Evolutionary conservation across 92 coral and sea anemone species (phyloP), one percentile per base, ranked within the genome.

Genomic region (Paramuricea clavata): DNA sequence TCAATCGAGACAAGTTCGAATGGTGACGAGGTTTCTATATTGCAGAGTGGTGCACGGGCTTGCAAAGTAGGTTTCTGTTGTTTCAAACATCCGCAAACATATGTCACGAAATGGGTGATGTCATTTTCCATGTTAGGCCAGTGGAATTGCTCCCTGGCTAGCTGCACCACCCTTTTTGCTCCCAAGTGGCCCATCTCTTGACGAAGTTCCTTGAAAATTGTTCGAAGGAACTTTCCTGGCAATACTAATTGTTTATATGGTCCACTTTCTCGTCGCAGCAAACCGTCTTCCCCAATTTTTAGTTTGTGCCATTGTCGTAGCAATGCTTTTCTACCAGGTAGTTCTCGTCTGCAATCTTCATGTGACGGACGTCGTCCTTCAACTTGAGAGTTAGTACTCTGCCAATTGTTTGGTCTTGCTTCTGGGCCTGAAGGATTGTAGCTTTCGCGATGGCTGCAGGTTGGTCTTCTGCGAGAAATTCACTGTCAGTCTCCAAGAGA

Each of bases 401-500:
- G 10, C 44, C 10, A 39, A 39, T 39, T 4, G 44, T 39, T 39
- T 39, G 44, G n/a, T n/a, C n/a, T 39, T 39, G 44, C 10, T 39
- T 39, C 10, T 39, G 10, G 44, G 44, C 44, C 44, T 39, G 44
- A 4, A 39, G 49, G n/a, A 91, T 81, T 12, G 92, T 88, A 39
- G 4, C 5, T 10, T 39, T 39, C 4, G 44, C 39, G 85, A 92
- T 82, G 44, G 44, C n/a, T n/a, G n/a, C 44, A 39, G 44, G 44
- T 39, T 39, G 44, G 44, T 39, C 10, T 10, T 39, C 44, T 4
- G 44, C 44, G 4, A 39, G 44, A 10, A 39, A 39, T 39, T 39
- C 44, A 27, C 69, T 62, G 17, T 72, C 70, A 42, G 59, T 49
- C 32, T 89, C 81, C 42, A 73, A 28, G 1, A 78, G 41, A 16